These are phyloP conservation scores for Dendroctonus ponderosae DNA, from an alignment of 1,140 invertebrate genomes.

Conservation along the genomic window DNA sequence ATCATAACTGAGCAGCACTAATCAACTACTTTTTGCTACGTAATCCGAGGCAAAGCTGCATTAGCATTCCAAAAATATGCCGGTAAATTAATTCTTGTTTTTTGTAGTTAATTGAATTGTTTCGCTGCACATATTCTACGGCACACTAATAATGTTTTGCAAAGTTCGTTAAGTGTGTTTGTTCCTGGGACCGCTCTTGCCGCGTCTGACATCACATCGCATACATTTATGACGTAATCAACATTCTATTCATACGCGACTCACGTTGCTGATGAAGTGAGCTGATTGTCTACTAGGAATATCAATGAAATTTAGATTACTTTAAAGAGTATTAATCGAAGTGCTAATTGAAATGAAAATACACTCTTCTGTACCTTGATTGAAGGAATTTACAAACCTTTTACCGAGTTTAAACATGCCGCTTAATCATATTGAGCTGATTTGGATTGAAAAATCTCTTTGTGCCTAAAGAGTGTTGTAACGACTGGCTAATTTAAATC, in stretches of 20 bases:
- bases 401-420: too few species aligned
- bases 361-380: too few species aligned
- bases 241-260: conserved; percentile 25
- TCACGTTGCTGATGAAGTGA: conserved; percentile 1
- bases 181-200: conserved; percentile 21
- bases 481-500: too few species aligned
- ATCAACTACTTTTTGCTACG: too few species aligned
- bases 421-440: too few species aligned
- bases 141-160: conserved; percentile 28
- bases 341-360: too few species aligned
- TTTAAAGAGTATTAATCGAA: too few species aligned
- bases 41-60: too few species aligned
- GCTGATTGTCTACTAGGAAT: background rate
- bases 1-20: too few species aligned
- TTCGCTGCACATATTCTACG: conserved; percentile 12
- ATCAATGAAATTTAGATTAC: background rate
- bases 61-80: background rate
- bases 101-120: conserved; percentile 27
- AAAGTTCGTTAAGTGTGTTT: conserved; percentile 35
- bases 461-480: too few species aligned
- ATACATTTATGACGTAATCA: conserved; percentile 35
- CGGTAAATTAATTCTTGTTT: conserved; percentile 18
- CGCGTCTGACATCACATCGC: conserved; percentile 28
- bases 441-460: too few species aligned
- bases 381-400: too few species aligned